phyloP scores from a whole-genome alignment of 2,113 vertebrate genomes.

The Elaphurus davidianus region DNA sequence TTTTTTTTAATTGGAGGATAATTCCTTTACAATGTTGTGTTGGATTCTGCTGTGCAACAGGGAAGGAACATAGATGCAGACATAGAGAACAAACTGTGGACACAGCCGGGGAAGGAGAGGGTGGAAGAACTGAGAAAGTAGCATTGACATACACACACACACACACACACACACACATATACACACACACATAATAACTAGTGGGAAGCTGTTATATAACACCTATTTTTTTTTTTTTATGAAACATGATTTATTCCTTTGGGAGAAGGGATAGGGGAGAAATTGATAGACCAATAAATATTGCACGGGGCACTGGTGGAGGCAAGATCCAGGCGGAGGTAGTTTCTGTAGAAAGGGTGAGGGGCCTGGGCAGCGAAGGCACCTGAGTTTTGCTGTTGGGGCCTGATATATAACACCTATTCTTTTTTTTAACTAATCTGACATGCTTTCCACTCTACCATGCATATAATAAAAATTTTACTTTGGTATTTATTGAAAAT shows the following conservation, averaged over 20 bases:
- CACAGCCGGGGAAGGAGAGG: neutral
- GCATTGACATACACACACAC: neutral
- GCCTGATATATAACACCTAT: neutral
- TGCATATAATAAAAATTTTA: neutral
- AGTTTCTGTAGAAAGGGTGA: no score
- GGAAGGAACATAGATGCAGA: neutral
- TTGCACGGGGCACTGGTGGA: no score
- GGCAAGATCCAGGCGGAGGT: no score
- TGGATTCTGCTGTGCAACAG: neutral
- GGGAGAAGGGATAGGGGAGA: no score
- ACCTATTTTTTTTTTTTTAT: neutral
- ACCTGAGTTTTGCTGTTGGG: no score
- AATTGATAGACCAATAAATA: no score
- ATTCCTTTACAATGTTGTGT: neutral
- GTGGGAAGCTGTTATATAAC: neutral
- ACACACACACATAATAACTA: neutral
- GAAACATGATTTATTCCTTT: no score
- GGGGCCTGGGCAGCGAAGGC: no score
- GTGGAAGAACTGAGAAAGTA: neutral
- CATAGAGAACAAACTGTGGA: neutral
- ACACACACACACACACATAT: neutral
- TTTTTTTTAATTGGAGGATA: neutral
- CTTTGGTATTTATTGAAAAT: conserved; percentile 29
- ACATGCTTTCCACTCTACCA: neutral
- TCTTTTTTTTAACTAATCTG: neutral